Base-by-base conservation (phyloP, 2,113 vertebrate species). In the Felis chaus region DNA sequence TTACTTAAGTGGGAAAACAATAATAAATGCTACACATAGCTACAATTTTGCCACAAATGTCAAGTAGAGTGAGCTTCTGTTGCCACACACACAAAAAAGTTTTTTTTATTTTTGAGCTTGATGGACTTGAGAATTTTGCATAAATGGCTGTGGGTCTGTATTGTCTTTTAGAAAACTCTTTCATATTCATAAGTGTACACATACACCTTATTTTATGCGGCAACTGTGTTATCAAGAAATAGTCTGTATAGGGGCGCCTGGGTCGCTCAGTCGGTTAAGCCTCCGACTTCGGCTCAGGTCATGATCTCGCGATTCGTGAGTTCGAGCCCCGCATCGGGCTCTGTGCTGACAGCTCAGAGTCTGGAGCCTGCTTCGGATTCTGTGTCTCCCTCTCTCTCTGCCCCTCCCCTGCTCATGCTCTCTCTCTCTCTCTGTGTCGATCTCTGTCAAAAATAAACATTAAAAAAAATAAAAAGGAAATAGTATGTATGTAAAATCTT, bases 161-260 rank as follows among this genome's bases (percentile, higher is more conserved):
- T 55, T 79, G 31, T 4, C 31, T 68, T 79, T 88, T 53, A 29
- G 36, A 53, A 86, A 89, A 29, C 9, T 39, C 68, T 74, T 92
- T 57, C 69, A 71, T 78, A 81, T 91, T 81, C 36, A 80, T 78
- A 13, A 69, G 5, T 55, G 0, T 78, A 78, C 41, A 82, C 15
- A 15, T 65, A 69, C 1, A 65, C 71, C 21, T 97, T 6, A 94
- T 68, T 95, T 93, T 88, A 91, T 66, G 14, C 16, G 89, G 45
- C 65, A 96, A 7, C 10, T 65, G 16, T 92, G 27, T 33, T 65
- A 88, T 45, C 86, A 79, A 96, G 48, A 96, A 78, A 41, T 23
- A 63, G 29, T 50, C 89, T 55, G 29, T 55, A 73, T 57, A 90
- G 5, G 55, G 19, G 57, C 8, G 0, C 21, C 57, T 61, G 57